A percentile compares a stretch with the other conserved stretches of the same genome.
phyloP scores from a whole-genome alignment of 2,113 vertebrate species.

The Chloebia gouldiae region DNA sequence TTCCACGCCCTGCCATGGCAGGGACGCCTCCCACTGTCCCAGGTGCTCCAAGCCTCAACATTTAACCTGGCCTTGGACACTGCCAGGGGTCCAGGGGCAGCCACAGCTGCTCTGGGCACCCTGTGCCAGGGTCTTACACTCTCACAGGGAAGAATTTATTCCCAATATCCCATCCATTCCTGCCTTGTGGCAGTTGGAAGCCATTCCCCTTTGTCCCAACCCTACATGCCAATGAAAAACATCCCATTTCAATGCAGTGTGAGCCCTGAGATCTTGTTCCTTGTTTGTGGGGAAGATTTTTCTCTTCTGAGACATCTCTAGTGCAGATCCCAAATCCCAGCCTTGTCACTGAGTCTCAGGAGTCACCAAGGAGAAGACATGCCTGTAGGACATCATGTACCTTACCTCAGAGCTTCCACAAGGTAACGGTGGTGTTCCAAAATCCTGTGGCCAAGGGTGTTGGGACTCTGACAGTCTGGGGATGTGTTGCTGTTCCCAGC shows the following conservation, averaged over 20 bases:
- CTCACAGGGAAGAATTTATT: neutral
- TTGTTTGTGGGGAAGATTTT: neutral
- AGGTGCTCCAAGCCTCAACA: neutral
- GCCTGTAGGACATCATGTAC: neutral
- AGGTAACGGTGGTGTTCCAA: neutral
- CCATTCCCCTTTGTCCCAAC: neutral
- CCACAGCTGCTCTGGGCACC: neutral
- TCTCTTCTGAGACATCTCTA: neutral
- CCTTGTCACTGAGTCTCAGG: too few relatives aligned
- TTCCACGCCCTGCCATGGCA: neutral
- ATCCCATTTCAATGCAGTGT: neutral
- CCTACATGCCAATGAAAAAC: neutral
- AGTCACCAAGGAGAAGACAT: neutral
- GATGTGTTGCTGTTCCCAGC: neutral
- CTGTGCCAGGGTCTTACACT: neutral
- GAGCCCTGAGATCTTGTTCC: neutral
- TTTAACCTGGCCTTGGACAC: neutral
- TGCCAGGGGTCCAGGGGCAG: neutral
- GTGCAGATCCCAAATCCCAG: neutral
- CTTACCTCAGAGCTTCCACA: neutral
- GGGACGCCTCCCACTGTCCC: neutral
- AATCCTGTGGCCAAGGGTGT: accelerated
- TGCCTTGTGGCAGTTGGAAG: neutral
- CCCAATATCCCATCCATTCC: neutral
- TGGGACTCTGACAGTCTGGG: neutral